phyloP scores from a whole-genome alignment of 2,113 vertebrate genomes.

The Nesogale talazaci region DNA sequence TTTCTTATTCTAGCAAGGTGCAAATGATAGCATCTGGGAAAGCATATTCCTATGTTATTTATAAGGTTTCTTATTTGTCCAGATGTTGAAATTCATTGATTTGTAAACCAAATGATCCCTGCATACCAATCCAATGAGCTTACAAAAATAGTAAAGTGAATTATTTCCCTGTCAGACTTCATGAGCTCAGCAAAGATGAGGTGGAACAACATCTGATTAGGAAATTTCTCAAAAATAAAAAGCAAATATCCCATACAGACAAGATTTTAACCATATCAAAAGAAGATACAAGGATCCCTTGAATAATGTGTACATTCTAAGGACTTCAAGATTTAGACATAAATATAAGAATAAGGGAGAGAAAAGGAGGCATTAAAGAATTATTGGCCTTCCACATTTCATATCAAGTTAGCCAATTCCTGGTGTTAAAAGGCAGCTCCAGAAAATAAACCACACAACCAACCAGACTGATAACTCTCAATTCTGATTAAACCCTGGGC shows the following conservation, averaged over 20 bases:
- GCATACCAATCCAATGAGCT: slow-evolving; percentile 12
- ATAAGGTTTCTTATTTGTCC: slow-evolving; percentile 20
- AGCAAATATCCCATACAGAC: background rate
- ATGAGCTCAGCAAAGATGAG: slow-evolving; percentile 5
- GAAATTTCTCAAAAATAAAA: background rate
- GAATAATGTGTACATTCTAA: background rate
- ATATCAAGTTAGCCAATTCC: background rate
- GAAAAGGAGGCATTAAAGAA: background rate
- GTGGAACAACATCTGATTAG: background rate
- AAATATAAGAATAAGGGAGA: background rate
- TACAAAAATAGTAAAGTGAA: background rate
- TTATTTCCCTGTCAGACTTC: slow-evolving; percentile 43
- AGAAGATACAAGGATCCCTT: background rate
- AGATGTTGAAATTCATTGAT: slow-evolving; percentile 41
- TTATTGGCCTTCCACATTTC: background rate
- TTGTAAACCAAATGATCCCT: slow-evolving; percentile 30
- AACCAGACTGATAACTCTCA: no score
- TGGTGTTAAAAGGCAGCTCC: background rate
- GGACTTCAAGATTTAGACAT: background rate
- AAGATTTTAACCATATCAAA: background rate
- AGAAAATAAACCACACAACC: no score
- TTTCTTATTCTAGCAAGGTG: background rate
- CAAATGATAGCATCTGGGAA: slow-evolving; percentile 49
- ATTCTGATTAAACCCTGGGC: background rate
- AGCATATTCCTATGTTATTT: background rate